Evolutionary conservation across 2,113 vertebrate species (phyloP).

Genomic region (Cygnus atratus): DNA sequence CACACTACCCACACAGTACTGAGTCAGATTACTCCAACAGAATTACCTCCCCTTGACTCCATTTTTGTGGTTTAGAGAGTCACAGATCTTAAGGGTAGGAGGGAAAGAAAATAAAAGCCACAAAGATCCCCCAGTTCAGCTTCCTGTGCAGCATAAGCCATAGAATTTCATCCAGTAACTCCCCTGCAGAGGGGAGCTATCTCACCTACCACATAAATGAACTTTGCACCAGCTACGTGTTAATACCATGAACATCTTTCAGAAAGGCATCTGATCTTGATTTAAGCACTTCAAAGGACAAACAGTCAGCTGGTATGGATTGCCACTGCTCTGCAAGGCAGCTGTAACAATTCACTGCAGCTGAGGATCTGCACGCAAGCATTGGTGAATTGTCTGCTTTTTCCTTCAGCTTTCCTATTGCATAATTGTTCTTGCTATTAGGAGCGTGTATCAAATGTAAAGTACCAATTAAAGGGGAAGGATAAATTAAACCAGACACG

Average conservation of each 20-base stretch:
- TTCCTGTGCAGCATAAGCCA: not conserved
- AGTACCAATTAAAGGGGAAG: not conserved
- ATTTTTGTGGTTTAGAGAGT: not conserved
- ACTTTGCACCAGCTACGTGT: not conserved
- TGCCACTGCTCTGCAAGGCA: not conserved
- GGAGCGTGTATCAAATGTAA: not conserved
- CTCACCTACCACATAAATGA: not conserved
- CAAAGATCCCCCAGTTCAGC: not conserved
- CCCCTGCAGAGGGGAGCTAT: not conserved
- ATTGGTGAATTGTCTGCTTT: not conserved
- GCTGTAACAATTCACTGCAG: not conserved
- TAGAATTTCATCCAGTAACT: not conserved
- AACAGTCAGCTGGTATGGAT: not conserved
- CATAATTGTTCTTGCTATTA: not conserved
- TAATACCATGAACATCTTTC: not conserved
- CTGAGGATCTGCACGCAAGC: not conserved
- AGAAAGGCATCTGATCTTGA: not conserved
- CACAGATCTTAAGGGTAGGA: not conserved
- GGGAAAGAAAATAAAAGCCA: not conserved
- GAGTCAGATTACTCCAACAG: not conserved
- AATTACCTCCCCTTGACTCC: not conserved
- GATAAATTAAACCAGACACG: not conserved
- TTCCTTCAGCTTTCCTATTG: not conserved
- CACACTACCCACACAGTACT: not conserved
- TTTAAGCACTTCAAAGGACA: not conserved